These are phyloP conservation scores for Rhipidura dahli DNA, from an alignment of 2,113 vertebrate species.

Conservation along the genomic window DNA sequence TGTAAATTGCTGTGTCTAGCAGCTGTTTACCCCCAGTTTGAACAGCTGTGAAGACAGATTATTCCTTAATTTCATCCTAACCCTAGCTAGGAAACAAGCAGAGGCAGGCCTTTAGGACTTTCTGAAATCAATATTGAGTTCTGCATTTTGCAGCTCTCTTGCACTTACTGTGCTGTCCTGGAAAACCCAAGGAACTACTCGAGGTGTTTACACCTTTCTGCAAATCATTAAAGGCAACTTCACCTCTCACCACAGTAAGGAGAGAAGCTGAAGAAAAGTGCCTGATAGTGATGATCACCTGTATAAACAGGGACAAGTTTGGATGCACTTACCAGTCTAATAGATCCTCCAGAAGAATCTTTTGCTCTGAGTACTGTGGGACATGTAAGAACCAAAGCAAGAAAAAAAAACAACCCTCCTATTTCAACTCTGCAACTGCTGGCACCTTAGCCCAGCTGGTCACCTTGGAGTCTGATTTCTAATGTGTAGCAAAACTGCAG, in stretches of 20 bases:
- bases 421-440: neutral
- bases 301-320: neutral
- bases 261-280: neutral
- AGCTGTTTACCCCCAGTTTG: neutral
- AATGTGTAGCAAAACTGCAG: neutral
- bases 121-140: neutral
- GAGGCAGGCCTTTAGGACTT: neutral
- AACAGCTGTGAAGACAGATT: neutral
- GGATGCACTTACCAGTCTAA: neutral
- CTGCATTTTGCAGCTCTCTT: neutral
- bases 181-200: neutral
- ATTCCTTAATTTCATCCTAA: neutral
- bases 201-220: neutral
- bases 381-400: neutral
- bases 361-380: neutral
- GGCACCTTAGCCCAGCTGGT: neutral
- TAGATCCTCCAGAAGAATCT: neutral
- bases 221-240: neutral
- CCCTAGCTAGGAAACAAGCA: neutral
- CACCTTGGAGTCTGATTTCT: neutral
- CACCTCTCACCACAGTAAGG: neutral
- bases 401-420: neutral
- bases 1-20: neutral
- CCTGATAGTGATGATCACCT: neutral
- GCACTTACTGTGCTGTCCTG: rapidly evolving